Percentiles rank a stretch among this genome's conserved stretches.
These are phyloP conservation scores for Orthosia gracilis DNA, from an alignment of 2,888 invertebrate genomes.

Conservation along the genomic window DNA sequence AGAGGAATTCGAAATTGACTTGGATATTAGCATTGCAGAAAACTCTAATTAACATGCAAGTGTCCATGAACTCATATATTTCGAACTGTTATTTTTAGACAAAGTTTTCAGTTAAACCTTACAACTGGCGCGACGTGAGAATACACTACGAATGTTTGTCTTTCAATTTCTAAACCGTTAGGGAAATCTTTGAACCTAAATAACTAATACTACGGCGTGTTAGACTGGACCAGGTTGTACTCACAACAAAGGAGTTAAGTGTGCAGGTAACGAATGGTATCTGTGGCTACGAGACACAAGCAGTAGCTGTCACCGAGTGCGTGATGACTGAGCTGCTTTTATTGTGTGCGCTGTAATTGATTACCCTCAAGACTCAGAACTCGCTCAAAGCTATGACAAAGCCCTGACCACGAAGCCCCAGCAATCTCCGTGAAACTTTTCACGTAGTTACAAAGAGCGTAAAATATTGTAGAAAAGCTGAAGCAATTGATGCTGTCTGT, in stretches of 20 bases:
- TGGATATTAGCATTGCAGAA: neutral
- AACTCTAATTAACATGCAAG: slow-evolving; percentile 4
- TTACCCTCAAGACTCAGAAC: slow-evolving; percentile 37
- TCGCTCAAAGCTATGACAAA: slow-evolving; percentile 25
- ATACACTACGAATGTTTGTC: slow-evolving; percentile 36
- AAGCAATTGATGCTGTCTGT: slow-evolving; percentile 14
- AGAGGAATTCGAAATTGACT: slow-evolving; percentile 7
- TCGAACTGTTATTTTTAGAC: slow-evolving; percentile 4
- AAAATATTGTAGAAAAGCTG: slow-evolving; percentile 1
- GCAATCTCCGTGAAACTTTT: slow-evolving; percentile 23
- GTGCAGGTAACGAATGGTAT: slow-evolving; percentile 30
- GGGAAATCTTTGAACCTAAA: slow-evolving; percentile 56
- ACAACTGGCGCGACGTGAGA: slow-evolving; percentile 8
- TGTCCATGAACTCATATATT: neutral
- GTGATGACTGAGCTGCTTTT: slow-evolving; percentile 3
- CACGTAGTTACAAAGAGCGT: slow-evolving; percentile 16
- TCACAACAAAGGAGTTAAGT: slow-evolving; percentile 25
- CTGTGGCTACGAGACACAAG: neutral
- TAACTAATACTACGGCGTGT: slow-evolving; percentile 52
- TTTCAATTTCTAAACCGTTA: slow-evolving; percentile 42
- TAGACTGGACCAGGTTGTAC: slow-evolving; percentile 22
- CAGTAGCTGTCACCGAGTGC: slow-evolving; percentile 2
- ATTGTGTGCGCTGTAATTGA: slow-evolving; percentile 36
- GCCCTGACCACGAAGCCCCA: slow-evolving; percentile 4
- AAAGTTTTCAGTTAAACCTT: slow-evolving; percentile 14